phyloP scores from a whole-genome alignment of 2,888 invertebrate species.

The Mythimna ferrago region DNA sequence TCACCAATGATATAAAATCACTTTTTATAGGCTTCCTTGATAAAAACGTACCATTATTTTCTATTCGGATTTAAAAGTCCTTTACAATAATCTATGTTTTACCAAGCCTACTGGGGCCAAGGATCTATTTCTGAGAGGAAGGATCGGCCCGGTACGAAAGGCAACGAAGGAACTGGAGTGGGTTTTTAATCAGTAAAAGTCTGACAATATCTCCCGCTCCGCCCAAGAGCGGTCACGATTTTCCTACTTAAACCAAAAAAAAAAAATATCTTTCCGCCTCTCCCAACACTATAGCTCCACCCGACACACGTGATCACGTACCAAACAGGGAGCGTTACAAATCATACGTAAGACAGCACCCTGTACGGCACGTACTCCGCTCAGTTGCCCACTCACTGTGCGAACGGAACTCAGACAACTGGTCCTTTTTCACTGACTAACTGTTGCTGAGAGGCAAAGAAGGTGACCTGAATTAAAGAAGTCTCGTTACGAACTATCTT shows the following conservation, averaged over 20 bases:
- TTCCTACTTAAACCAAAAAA: too few species aligned
- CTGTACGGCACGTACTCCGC: constrained; percentile 59
- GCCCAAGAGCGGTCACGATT: too few species aligned
- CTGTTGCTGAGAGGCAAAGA: constrained; percentile 18
- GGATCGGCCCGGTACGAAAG: too few species aligned
- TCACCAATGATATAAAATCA: not conserved
- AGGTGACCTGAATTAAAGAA: constrained; percentile 4
- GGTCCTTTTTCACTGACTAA: constrained; percentile 31
- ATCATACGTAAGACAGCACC: constrained; percentile 83
- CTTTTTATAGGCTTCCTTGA: not conserved
- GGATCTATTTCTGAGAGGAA: too few species aligned
- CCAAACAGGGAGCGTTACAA: constrained; percentile 85
- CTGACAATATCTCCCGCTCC: too few species aligned
- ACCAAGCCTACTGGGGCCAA: too few species aligned
- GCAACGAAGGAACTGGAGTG: too few species aligned
- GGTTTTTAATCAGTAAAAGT: too few species aligned
- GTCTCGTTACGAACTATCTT: not conserved
- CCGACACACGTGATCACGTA: constrained; percentile 78
- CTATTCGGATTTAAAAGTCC: not conserved
- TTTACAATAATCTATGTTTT: not conserved
- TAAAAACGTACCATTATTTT: not conserved
- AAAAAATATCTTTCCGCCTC: constrained; percentile 29
- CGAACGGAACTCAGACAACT: constrained; percentile 47
- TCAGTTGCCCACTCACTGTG: constrained; percentile 58
- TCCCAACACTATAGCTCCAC: constrained; percentile 39